These are phyloP conservation scores for Leptodactylus fuscus DNA, from an alignment of 2,113 vertebrate genomes.

Conservation along the genomic window DNA sequence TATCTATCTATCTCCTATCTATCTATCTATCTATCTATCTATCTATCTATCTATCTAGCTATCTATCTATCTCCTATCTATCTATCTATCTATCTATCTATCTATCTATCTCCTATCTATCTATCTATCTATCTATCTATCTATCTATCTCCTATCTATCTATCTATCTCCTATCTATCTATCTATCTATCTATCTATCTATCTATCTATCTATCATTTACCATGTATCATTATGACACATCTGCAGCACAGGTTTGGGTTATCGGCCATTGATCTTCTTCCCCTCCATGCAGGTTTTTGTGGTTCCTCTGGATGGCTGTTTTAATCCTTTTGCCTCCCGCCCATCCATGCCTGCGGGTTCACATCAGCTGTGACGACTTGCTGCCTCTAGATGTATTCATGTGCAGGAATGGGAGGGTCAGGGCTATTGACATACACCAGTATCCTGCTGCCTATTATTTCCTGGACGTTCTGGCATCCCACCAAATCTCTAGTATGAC, in stretches of 20 bases:
- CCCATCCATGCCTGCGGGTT: constrained; percentile 66
- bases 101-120: no score
- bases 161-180: no score
- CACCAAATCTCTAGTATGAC: constrained; percentile 77
- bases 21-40: no score
- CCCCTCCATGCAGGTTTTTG: constrained; percentile 61
- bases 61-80: no score
- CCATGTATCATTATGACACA: no score
- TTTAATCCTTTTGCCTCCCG: constrained; percentile 70
- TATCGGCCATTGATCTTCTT: constrained; percentile 59
- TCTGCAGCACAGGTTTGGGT: constrained; percentile 12
- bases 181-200: no score
- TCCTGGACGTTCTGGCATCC: constrained; percentile 79
- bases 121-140: no score
- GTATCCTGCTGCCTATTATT: constrained; percentile 88
- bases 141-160: no score
- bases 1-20: no score
- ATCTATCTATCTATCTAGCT: no score
- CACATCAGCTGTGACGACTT: constrained; percentile 65
- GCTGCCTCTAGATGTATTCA: constrained; percentile 72
- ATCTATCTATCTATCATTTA: no score
- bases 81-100: no score
- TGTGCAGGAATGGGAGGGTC: constrained; percentile 86
- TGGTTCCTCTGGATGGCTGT: constrained; percentile 58
- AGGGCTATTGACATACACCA: constrained; percentile 81